Base-by-base conservation (phyloP, 2,797 vertebrate species). In the Myoxocephalus aenaeus region DNA sequence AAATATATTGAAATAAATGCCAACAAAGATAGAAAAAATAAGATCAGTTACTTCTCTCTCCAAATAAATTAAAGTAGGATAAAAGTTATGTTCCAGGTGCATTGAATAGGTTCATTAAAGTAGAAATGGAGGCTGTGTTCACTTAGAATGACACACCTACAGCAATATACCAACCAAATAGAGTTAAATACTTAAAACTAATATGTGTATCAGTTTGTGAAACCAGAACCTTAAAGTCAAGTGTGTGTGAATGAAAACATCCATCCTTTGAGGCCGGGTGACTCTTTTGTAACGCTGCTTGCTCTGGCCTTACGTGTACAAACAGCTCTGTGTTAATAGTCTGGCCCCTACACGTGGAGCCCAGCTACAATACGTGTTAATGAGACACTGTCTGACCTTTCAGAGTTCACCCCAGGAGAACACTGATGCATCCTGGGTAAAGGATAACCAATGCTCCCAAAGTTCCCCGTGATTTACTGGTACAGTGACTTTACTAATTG, bases 341-440 rank as follows among this genome's bases (percentile, higher is more conserved):
- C 59, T 11, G 36, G 75, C 65, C 36, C 22, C 65, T 84, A 29
- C 65, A 87, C 73, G 77, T 88, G 80, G 78, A 89, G 64, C 74
- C 75, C 61, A 58, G 81, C 77, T 75, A 80, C 56, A 74, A 58
- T 64, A 25, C 27, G 64, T 86, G 81, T 90, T 94, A 93, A 95
- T 94, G 89, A 94, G 89, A 90, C 85, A 81, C 81, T 17, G 71
- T 81, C 86, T 94, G 93, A 94, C 92, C 92, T 94, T 93, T 93
- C 75, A 82, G 65, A 91, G 87, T 93, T 92, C 91, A 92, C 88
- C 92, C 93, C 90, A 86, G 80, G 93, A 94, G 92, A 93, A 90
- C 92, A 90, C 86, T 57, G 82, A 85, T 88, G 92, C 83, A 93
- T 93, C 84, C 69, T 92, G 86, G 89, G 88, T 91, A 91, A 93